These are phyloP conservation scores for Cotesia typhae DNA, from an alignment of 1,140 invertebrate genomes.

Conservation along the genomic window DNA sequence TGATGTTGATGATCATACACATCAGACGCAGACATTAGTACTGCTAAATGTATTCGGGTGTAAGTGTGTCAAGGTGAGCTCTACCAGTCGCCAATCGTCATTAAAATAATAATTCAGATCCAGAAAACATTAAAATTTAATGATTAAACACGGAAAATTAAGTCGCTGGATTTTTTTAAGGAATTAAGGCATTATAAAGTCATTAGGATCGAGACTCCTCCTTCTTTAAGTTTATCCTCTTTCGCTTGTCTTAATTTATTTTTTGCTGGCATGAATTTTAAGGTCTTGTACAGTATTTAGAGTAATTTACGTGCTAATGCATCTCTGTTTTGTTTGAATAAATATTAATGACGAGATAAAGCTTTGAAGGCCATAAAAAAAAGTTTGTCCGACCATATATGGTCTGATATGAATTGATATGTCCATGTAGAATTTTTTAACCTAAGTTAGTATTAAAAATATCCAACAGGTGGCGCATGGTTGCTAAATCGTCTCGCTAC, in stretches of 20 bases:
- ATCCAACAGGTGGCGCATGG: too few relatives aligned
- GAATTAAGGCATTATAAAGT: slow-evolving; percentile 62
- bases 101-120: not conserved
- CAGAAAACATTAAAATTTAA: slow-evolving; percentile 11
- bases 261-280: not conserved
- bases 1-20: too few relatives aligned
- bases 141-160: slow-evolving; percentile 36
- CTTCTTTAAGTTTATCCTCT: not conserved
- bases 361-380: slow-evolving; percentile 51
- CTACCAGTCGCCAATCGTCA: too few relatives aligned
- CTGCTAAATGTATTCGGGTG: too few relatives aligned
- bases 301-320: slow-evolving; percentile 51
- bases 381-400: too few relatives aligned
- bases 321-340: slow-evolving; percentile 60
- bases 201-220: slow-evolving; percentile 50
- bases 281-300: slow-evolving; percentile 24
- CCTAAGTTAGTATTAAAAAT: too few relatives aligned
- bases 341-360: slow-evolving; percentile 44
- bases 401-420: too few relatives aligned
- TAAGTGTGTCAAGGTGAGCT: slow-evolving; percentile 8
- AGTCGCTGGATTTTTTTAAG: slow-evolving; percentile 52
- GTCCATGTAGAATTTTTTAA: too few relatives aligned
- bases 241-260: not conserved
- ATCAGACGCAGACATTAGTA: too few relatives aligned
- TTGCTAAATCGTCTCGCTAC: too few relatives aligned